Base-by-base conservation (phyloP, 2,797 vertebrate genomes). In the Apogon hyalosoma region DNA sequence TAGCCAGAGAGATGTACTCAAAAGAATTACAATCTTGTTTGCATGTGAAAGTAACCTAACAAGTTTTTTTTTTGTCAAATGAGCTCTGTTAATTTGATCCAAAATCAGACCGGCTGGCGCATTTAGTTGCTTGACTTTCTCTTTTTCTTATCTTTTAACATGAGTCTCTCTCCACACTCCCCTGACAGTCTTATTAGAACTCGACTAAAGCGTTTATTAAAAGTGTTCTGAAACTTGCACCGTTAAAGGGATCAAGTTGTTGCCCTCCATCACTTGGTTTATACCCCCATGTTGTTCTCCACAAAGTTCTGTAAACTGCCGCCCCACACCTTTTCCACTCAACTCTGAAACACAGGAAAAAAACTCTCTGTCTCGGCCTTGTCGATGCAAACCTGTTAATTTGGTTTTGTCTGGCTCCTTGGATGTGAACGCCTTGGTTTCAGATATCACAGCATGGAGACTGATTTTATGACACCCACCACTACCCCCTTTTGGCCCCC, bases 361-460 rank as follows among this genome's bases (percentile, higher is more conserved):
- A 48, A 63, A 54, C 39, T 39, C 11, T 50, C 24, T 28, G 24
- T 28, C 24, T 28, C 19, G 19, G 13, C 28, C 38, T 57, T 45
- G 41, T 69, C 46, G 60, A 11, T 21, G 53, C 8, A 58, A 76
- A 81, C 71, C 50, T 78, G 61, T 57, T 77, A 41, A 76, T 77
- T 79, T 80, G 45, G 43, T 78, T 79, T 70, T 59, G 61, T 71
- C 73, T 46, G 28, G 54, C 36, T 69, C 63, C 42, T 48, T 66
- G 48, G 21, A 77, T 59, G 53, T 51, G 62, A 72, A 65, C 31
- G 11, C 54, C 62, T 79, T 58, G 66, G 62, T 83, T 79, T 79
- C 64, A 73, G 66, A 63, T 74, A 72, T 78, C 63, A 64, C 63
- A 74, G 65, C 66, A 69, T 28, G 51, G 48, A 39, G 40, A 77